Evolutionary conservation across 2,888 invertebrate genomes (phyloP), one percentile per base, ranked within the genome.

Genomic region (Apodemia zela): DNA sequence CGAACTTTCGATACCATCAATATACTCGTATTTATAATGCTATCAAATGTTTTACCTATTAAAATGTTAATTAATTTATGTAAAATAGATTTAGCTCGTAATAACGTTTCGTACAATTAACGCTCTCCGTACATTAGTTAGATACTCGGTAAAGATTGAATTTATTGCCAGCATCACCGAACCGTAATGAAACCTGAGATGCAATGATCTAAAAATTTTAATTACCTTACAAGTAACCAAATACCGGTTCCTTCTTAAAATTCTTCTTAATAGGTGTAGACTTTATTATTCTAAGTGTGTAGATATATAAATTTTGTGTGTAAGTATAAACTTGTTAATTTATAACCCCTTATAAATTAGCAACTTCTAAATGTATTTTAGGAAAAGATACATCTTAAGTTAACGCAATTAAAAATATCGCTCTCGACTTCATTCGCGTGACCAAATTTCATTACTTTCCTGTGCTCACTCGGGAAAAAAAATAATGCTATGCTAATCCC

Each of bases 151-250:
- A 77, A 76, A 71, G 67, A 78, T 76, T 76, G 75, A 69, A 68
- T 77, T 77, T 75, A 76, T 79, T 76, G 80, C 77, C 72, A 70
- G 70, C 67, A 72, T 78, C 77, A 81, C 85, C 80, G 82, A 81
- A 82, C 75, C 59, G 71, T 67, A 71, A 74, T 83, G 78, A 82
- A 82, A 84, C 74, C 69, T 70, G 71, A 80, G 65, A 65, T 51
- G 59, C 59, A 49, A 65, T 67, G 64, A 63, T 63, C 61, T 65
- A 64, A 65, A 67, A 63, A 63, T 33, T 63, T 68, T 67, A 66
- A 70, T 67, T 69, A 60, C 61, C 35, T 63, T 63, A 63, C 62
- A 66, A 25, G 62, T 64, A 64, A 64, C 63, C 62, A 57, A 64
- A 61, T 60, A 64, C 64, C 65, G 60, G 38, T 68, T 63, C 38